These are phyloP conservation scores for Galagoides demidoff DNA, from an alignment of 2,797 vertebrate species.

Conservation along the genomic window DNA sequence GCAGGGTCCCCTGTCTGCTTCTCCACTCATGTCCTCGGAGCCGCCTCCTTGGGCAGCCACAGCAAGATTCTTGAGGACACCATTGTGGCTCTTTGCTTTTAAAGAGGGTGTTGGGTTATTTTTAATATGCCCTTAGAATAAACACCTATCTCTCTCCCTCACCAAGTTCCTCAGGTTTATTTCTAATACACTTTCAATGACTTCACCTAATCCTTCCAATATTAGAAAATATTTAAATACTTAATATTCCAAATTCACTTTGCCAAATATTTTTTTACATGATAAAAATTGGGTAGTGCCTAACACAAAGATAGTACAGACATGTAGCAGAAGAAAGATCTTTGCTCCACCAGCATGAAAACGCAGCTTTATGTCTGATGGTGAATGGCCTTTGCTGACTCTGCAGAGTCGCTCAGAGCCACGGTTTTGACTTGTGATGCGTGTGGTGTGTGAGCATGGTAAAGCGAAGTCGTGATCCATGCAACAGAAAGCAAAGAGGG, in stretches of 20 bases:
- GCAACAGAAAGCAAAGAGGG: not conserved
- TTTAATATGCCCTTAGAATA: not conserved
- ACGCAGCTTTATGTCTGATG: not conserved
- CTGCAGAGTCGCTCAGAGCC: not conserved
- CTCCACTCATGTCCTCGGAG: rapidly evolving
- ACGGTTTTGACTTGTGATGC: not conserved
- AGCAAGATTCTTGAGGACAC: not conserved
- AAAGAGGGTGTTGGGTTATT: not conserved
- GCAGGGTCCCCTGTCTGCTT: not conserved
- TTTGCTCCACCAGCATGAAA: not conserved
- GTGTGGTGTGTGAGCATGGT: rapidly evolving
- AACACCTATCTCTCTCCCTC: not conserved
- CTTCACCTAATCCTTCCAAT: not conserved
- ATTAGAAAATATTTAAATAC: not conserved
- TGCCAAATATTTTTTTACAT: not conserved
- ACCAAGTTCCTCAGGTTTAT: not conserved
- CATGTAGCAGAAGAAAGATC: not conserved
- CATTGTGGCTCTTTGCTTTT: not conserved
- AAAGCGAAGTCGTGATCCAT: not conserved
- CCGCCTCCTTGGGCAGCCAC: not conserved
- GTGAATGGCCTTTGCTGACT: not conserved
- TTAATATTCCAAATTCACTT: not conserved
- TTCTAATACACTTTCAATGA: not conserved
- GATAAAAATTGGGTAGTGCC: not conserved
- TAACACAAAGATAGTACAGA: not conserved